phyloP scores from a whole-genome alignment of 2,888 invertebrate species.

The Cryptocheilus praepositus region DNA sequence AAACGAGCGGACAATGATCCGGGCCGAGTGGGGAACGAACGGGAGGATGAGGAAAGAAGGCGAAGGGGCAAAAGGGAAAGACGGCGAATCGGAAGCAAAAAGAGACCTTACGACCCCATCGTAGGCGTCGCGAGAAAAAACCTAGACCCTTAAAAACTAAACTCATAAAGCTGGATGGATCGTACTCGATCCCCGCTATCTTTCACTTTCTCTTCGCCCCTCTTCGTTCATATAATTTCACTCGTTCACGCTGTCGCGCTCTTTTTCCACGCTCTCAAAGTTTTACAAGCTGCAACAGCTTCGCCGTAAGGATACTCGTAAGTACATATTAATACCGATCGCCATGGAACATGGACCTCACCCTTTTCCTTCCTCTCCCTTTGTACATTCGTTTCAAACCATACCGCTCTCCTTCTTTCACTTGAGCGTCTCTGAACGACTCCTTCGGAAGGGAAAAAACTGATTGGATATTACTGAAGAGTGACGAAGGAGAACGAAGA shows the following conservation, averaged over 20 bases:
- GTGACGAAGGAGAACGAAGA: constrained; percentile 38
- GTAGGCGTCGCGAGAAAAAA: neutral
- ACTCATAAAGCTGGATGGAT: constrained; percentile 59
- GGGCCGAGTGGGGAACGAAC: constrained; percentile 19
- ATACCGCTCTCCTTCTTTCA: neutral
- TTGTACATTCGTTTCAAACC: constrained; percentile 15
- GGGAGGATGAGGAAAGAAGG: too few relatives aligned
- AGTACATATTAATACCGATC: too few relatives aligned
- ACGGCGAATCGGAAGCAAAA: too few relatives aligned
- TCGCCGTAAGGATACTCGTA: too few relatives aligned
- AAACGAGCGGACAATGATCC: constrained; percentile 36
- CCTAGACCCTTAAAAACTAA: constrained; percentile 47
- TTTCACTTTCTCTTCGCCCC: neutral
- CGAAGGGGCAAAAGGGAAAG: too few relatives aligned
- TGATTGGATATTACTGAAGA: constrained; percentile 45
- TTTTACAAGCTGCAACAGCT: too few relatives aligned
- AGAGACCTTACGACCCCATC: neutral
- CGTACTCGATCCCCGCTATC: constrained; percentile 27
- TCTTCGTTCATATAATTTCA: neutral
- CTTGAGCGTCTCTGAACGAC: neutral
- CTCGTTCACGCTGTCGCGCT: constrained; percentile 19
- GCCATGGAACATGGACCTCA: neutral
- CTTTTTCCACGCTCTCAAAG: constrained; percentile 21
- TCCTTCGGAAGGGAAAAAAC: constrained; percentile 30
- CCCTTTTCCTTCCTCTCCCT: constrained; percentile 2